phyloP scores from a whole-genome alignment of 2,888 invertebrate genomes.

The Gonocerus acuteangulatus region DNA sequence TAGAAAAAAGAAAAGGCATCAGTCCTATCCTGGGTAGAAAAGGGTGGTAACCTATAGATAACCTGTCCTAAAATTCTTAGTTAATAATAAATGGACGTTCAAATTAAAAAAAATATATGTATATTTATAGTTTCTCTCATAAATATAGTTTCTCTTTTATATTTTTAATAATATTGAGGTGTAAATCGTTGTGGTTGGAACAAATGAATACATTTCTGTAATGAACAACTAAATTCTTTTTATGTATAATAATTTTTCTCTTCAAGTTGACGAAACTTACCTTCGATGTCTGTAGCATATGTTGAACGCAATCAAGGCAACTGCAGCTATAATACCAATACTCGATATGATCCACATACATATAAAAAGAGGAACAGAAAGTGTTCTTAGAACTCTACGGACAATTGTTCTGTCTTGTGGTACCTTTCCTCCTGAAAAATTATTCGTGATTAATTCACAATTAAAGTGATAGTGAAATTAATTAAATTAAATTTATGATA shows the following conservation, averaged over 20 bases:
- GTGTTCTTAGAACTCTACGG: slow-evolving; percentile 71
- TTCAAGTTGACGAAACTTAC: slow-evolving; percentile 49
- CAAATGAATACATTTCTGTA: too few species aligned
- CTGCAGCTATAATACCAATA: slow-evolving; percentile 77
- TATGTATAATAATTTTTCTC: neutral
- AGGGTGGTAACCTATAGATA: too few species aligned
- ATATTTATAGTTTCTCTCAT: too few species aligned
- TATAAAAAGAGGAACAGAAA: slow-evolving; percentile 83
- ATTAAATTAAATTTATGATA: neutral
- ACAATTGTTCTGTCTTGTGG: slow-evolving; percentile 93
- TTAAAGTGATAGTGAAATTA: neutral
- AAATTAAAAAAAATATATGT: too few species aligned
- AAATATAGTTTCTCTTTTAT: too few species aligned
- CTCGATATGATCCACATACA: slow-evolving; percentile 87
- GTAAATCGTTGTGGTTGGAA: too few species aligned
- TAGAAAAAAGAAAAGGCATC: too few species aligned
- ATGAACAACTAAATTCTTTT: too few species aligned
- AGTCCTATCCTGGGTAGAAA: too few species aligned
- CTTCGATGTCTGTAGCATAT: slow-evolving; percentile 84
- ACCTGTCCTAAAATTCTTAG: too few species aligned
- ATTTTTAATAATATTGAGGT: too few species aligned
- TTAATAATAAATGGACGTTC: too few species aligned
- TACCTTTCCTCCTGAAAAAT: slow-evolving; percentile 66
- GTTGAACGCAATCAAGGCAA: slow-evolving; percentile 84
- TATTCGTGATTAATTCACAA: neutral